Percentiles rank a stretch among this genome's conserved stretches.
phyloP scores from a whole-genome alignment of 2,113 vertebrate species.

The Megaleporinus macrocephalus region DNA sequence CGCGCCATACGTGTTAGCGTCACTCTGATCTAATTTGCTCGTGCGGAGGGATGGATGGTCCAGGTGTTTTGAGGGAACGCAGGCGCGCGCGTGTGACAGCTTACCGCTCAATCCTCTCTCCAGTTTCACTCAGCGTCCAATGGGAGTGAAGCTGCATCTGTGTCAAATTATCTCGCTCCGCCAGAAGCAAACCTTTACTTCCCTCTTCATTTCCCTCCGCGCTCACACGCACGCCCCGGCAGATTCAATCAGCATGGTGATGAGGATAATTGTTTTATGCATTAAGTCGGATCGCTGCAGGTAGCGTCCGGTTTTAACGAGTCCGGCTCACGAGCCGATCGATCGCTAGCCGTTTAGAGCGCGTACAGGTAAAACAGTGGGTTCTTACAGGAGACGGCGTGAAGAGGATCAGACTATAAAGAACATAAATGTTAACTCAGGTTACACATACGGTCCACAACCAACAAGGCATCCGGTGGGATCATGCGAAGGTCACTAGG shows the following conservation, averaged over 20 bases:
- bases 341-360: not conserved
- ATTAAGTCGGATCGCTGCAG: constrained; percentile 53
- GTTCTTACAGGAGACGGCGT: not conserved
- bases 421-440: not conserved
- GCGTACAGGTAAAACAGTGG: not conserved
- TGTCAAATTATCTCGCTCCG: constrained; percentile 42
- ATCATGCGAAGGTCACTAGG: not conserved
- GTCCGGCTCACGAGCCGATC: not conserved
- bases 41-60: not conserved
- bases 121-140: constrained; percentile 25
- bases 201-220: not conserved
- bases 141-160: constrained; percentile 26
- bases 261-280: constrained; percentile 52
- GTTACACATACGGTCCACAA: not conserved
- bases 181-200: constrained; percentile 47
- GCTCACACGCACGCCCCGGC: constrained; percentile 21
- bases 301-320: constrained; percentile 44
- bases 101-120: constrained; percentile 26
- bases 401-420: not conserved
- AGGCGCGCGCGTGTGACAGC: not conserved
- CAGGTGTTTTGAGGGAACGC: no score
- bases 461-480: not conserved
- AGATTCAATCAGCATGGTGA: constrained; percentile 52
- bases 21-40: not conserved
- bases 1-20: not conserved